Percentiles rank a stretch among this genome's conserved stretches.
Evolutionary conservation across 2,888 invertebrate species (phyloP).

Genomic region (Sympetrum striolatum): DNA sequence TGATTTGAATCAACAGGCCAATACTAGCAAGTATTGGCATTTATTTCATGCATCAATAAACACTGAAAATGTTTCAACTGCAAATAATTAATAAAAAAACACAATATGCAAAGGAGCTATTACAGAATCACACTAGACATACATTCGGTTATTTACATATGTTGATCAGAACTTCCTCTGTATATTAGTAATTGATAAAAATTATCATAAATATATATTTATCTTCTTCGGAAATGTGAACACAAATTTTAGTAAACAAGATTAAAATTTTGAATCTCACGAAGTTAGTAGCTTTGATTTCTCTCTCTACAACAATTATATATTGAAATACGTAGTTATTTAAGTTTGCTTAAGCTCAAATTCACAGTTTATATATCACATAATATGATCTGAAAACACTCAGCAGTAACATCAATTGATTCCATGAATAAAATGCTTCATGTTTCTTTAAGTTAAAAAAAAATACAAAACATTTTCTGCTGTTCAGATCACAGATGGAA

Average conservation of each 20-base stretch:
- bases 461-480: conserved; percentile 9
- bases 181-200: neutral
- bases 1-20: conserved; percentile 32
- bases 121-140: neutral
- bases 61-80: neutral
- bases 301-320: neutral
- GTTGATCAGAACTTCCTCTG: neutral
- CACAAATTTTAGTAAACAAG: neutral
- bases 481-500: conserved; percentile 25
- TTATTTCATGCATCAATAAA: conserved; percentile 26
- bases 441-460: neutral
- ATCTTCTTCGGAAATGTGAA: neutral
- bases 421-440: neutral
- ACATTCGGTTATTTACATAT: conserved; percentile 19
- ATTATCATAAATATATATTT: conserved; percentile 24
- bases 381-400: neutral
- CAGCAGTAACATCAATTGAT: neutral
- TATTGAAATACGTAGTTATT: neutral
- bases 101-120: neutral
- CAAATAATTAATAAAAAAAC: neutral
- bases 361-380: neutral
- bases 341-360: neutral
- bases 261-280: neutral
- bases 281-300: neutral
- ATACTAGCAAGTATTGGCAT: conserved; percentile 13